phyloP scores from a whole-genome alignment of 1,140 invertebrate genomes.

The Drosophila arawakana region DNA sequence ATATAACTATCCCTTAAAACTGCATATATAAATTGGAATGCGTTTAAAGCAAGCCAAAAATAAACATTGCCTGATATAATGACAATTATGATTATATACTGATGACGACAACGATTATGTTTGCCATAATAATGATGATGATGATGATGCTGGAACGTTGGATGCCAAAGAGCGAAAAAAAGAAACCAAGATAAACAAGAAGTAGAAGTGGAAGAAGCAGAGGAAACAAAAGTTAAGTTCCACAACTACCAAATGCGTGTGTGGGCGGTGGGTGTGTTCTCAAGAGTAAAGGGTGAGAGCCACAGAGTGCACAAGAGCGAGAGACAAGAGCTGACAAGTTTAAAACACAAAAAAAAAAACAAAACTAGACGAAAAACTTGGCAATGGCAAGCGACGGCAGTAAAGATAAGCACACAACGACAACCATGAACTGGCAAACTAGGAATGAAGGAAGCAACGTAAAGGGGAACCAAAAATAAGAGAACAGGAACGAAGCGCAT shows the following conservation, averaged over 20 bases:
- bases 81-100: slow-evolving; percentile 38
- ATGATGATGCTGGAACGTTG: slow-evolving; percentile 23
- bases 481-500: slow-evolving; percentile 26
- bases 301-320: slow-evolving; percentile 24
- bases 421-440: slow-evolving; percentile 16
- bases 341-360: slow-evolving; percentile 53
- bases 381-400: slow-evolving; percentile 59
- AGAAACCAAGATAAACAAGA: too few relatives aligned
- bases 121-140: slow-evolving; percentile 15
- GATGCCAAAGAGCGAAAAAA: slow-evolving; percentile 16
- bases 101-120: slow-evolving; percentile 9
- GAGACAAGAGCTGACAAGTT: slow-evolving; percentile 23
- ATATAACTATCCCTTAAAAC: not conserved
- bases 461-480: slow-evolving; percentile 17
- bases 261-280: slow-evolving; percentile 59
- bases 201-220: slow-evolving; percentile 4
- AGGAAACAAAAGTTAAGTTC: slow-evolving; percentile 9
- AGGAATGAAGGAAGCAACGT: slow-evolving; percentile 1
- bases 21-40: slow-evolving; percentile 23
- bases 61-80: slow-evolving; percentile 53
- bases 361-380: slow-evolving; percentile 78
- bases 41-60: slow-evolving; percentile 44
- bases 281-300: not conserved
- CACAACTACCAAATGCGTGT: slow-evolving; percentile 55
- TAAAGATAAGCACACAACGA: slow-evolving; percentile 44